Conservation (phyloP, 2,888 invertebrate genomes). For the Aphidius colemani region DNA sequence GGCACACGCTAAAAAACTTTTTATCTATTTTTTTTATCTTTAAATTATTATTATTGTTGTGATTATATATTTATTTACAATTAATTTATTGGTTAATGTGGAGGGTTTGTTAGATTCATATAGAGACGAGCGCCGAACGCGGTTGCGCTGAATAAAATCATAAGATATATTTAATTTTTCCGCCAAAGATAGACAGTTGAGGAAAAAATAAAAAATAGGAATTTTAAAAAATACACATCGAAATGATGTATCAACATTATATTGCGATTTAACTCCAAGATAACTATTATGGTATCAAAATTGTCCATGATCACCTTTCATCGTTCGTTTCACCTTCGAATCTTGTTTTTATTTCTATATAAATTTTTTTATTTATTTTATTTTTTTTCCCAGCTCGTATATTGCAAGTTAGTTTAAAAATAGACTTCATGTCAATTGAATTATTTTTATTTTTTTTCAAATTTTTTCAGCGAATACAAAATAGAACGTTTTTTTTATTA, state of each 20-base stretch:
- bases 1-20: conserved; percentile 20
- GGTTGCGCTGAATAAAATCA: conserved; percentile 33
- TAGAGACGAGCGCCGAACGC: conserved; percentile 28
- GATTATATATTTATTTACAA: conserved; percentile 6
- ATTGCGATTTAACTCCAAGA: conserved; percentile 23
- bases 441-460: no score
- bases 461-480: no score
- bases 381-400: conserved; percentile 21
- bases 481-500: no score
- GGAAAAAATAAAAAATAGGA: not conserved
- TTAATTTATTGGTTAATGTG: conserved; percentile 24
- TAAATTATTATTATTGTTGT: not conserved
- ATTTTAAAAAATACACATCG: no score
- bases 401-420: not conserved
- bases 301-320: conserved; percentile 15
- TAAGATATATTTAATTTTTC: conserved; percentile 48
- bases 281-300: conserved; percentile 23
- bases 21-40: conserved; percentile 20
- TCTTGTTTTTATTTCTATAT: conserved; percentile 21
- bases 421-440: no score
- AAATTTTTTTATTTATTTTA: not conserved
- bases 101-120: conserved; percentile 30
- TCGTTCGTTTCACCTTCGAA: conserved; percentile 30
- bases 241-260: conserved; percentile 41
- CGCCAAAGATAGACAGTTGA: conserved; percentile 44